Evolutionary conservation across 1,140 invertebrate species (phyloP).

Genomic region (Platyura marginata): DNA sequence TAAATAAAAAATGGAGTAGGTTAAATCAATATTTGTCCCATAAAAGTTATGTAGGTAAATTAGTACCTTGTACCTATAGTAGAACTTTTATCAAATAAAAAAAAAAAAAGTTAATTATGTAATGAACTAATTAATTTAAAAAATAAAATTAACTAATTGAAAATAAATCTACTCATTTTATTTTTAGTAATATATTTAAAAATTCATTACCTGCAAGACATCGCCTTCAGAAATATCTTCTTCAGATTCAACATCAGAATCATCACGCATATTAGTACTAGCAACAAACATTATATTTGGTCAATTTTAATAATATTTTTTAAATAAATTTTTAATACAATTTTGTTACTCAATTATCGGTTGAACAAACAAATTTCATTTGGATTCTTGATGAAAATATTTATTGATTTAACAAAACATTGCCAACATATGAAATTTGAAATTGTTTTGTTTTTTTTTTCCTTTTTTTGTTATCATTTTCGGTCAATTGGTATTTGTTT

Average conservation of each 20-base stretch:
- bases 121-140: slow-evolving; percentile 1
- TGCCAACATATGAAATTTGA: too few relatives aligned
- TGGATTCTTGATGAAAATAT: neutral
- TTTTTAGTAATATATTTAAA: neutral
- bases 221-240: slow-evolving; percentile 10
- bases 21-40: neutral
- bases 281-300: neutral
- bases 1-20: too few relatives aligned
- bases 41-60: neutral
- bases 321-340: neutral
- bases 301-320: neutral
- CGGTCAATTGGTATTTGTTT: too few relatives aligned
- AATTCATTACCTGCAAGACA: slow-evolving; percentile 3
- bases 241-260: slow-evolving; percentile 19
- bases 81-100: too few relatives aligned
- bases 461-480: too few relatives aligned
- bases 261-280: neutral
- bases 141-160: slow-evolving; percentile 1
- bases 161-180: neutral
- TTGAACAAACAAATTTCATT: too few relatives aligned
- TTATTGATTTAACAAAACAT: neutral
- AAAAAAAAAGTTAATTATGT: too few relatives aligned
- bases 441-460: too few relatives aligned
- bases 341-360: neutral
- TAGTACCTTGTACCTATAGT: too few relatives aligned